Conservation (phyloP, 2,797 vertebrate species). For the Hippocampus kuda region DNA sequence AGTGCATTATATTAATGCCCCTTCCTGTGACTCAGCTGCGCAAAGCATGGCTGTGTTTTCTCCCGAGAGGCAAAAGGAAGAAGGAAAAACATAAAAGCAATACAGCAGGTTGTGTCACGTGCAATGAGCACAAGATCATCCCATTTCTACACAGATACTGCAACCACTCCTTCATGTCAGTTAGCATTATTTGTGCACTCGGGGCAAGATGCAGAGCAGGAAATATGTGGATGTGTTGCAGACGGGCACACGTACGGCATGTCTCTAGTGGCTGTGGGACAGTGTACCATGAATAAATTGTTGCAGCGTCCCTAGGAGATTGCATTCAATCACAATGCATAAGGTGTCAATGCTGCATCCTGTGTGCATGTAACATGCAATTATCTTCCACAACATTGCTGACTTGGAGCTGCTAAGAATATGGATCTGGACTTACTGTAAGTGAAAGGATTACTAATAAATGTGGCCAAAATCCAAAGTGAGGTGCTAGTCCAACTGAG, state of each 20-base stretch:
- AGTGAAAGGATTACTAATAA: constrained; percentile 62
- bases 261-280: constrained; percentile 63
- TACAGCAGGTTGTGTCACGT: constrained; percentile 32
- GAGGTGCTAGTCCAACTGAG: constrained; percentile 45
- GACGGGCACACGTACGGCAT: constrained; percentile 43
- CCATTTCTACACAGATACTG: constrained; percentile 39
- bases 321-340: constrained; percentile 73
- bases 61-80: constrained; percentile 32
- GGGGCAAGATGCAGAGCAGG: constrained; percentile 57
- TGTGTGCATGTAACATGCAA: constrained; percentile 62
- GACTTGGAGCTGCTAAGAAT: constrained; percentile 60
- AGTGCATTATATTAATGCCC: constrained; percentile 68
- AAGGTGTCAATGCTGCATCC: constrained; percentile 68
- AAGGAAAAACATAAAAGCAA: constrained; percentile 43
- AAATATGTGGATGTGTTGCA: constrained; percentile 58
- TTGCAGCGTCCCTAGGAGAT: constrained; percentile 65
- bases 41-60: constrained; percentile 38
- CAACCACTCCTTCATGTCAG: constrained; percentile 56
- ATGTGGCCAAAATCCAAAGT: constrained; percentile 55
- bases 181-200: constrained; percentile 65
- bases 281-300: constrained; percentile 71
- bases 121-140: constrained; percentile 29
- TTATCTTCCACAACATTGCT: constrained; percentile 67
- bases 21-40: constrained; percentile 58
- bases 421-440: constrained; percentile 36